Evolutionary conservation across 2,113 vertebrate genomes (phyloP).

Genomic region (Anguilla japonica): DNA sequence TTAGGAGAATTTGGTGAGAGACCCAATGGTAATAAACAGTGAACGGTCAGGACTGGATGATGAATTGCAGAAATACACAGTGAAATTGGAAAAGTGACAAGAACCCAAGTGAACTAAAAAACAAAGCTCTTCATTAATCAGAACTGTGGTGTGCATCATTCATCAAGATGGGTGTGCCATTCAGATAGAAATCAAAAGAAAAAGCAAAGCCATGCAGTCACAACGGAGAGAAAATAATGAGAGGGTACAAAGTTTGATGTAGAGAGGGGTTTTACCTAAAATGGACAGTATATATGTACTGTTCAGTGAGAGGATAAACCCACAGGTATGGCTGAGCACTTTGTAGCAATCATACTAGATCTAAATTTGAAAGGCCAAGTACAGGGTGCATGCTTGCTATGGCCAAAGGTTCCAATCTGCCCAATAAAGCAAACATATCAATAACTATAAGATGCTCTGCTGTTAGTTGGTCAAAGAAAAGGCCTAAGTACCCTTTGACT

Average conservation of each 20-base stretch:
- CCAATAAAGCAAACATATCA: not conserved
- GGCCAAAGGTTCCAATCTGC: too few relatives aligned
- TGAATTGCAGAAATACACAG: not conserved
- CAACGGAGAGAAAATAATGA: not conserved
- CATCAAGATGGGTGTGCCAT: not conserved
- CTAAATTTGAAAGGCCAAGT: not conserved
- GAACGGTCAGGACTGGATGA: not conserved
- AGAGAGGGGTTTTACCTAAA: not conserved
- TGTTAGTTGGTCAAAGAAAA: not conserved
- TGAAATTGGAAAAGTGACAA: not conserved
- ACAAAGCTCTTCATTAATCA: slow-evolving; percentile 18
- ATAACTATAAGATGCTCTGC: not conserved
- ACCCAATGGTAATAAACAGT: not conserved
- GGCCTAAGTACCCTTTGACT: not conserved
- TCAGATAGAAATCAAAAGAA: not conserved
- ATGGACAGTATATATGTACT: not conserved
- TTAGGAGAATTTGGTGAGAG: not conserved
- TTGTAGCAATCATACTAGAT: not conserved
- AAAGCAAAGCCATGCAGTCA: not conserved
- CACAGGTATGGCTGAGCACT: not conserved
- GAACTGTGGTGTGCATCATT: not conserved
- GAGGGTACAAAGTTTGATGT: not conserved
- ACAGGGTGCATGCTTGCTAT: not conserved
- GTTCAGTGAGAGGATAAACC: not conserved
- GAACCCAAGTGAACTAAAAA: slow-evolving; percentile 4